Evolutionary conservation across 2,113 vertebrate species (phyloP).

Genomic region (Columbina picui): DNA sequence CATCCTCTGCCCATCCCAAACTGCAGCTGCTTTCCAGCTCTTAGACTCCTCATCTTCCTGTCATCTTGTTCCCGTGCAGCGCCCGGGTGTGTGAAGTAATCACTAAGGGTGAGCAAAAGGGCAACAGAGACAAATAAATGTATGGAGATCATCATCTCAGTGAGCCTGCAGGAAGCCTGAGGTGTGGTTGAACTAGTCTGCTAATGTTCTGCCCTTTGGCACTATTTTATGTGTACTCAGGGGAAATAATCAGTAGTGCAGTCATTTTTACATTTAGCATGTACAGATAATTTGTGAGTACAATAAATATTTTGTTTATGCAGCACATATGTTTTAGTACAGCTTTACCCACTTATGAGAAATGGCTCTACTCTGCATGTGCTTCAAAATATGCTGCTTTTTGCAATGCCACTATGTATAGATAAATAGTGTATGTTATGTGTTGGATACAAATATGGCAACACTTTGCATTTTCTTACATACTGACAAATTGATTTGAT

Average conservation of each 20-base stretch:
- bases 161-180: neutral
- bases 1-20: rapidly evolving
- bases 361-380: neutral
- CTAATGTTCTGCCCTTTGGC: neutral
- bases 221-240: neutral
- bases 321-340: neutral
- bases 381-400: neutral
- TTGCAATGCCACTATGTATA: neutral
- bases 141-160: neutral
- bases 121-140: neutral
- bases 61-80: rapidly evolving
- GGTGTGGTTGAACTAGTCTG: neutral
- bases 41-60: neutral
- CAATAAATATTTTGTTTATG: neutral
- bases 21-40: neutral
- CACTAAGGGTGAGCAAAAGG: neutral
- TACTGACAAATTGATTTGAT: neutral
- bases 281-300: neutral
- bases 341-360: neutral
- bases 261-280: neutral
- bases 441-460: neutral
- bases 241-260: neutral
- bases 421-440: neutral
- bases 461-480: neutral
- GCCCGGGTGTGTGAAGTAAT: neutral